Evolutionary conservation across 2,797 vertebrate species (phyloP), one percentile per base, ranked within the genome.

Genomic region (Hozukius guyotensis): DNA sequence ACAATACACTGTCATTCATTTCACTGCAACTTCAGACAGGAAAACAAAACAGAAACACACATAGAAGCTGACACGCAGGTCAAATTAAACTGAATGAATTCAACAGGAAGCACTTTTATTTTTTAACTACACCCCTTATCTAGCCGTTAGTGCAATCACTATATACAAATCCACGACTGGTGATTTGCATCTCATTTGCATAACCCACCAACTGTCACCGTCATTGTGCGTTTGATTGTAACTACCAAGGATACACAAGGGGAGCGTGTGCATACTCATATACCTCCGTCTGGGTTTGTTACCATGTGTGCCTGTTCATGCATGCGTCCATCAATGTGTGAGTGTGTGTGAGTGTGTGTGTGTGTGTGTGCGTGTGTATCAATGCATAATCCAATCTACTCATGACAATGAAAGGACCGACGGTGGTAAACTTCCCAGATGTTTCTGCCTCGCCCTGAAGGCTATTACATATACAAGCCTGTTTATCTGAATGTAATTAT

Each of bases 201-300:
- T 94, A 92, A 92, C 59, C 89, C 91, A 92, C 94, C 94, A 95
- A 95, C 94, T 94, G 94, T 93, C 94, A 90, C 74, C 68, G 70
- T 72, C 80, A 83, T 88, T 91, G 81, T 81, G 81, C 31, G 76
- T 75, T 63, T 90, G 87, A 92, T 88, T 94, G 82, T 84, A 90
- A 93, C 83, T 86, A 86, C 61, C 71, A 78, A 68, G 75, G 80
- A 77, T 90, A 86, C 81, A 84, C 77, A 75, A 83, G 80, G 68
- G 70, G 77, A 74, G 72, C 60, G 46, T 49, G 78, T 75, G 60
- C 80, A 81, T 77, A 75, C 65, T 81, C 36, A 24, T 63, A 69
- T 66, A 75, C 66, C 34, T 62, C 76, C 71, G 62, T 86, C 76
- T 71, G 52, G 53, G 71, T 75, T 69, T 87, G 76, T 80, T 68